Base-by-base conservation (phyloP, 2,797 vertebrate species). In the Botia almorhae region DNA sequence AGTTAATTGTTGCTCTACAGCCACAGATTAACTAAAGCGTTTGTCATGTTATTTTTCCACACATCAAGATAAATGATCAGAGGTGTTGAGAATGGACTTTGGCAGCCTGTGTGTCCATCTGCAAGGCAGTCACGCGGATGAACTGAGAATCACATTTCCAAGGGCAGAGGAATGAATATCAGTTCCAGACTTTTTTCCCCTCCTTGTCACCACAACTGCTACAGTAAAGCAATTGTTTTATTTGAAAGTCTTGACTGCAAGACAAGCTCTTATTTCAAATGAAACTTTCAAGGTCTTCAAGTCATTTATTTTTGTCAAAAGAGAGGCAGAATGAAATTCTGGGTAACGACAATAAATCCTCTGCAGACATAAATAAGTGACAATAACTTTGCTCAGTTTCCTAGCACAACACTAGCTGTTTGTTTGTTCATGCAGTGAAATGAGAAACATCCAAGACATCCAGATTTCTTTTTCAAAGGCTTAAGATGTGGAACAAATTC, bases 211-310 rank as follows among this genome's bases (percentile, higher is more conserved):
- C 53, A 81, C 84, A 76, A 86, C 84, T 85, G 88, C 85, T 85
- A 88, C 84, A 82, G 86, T 90, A 89, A 91, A 90, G 89, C 91
- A 83, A 94, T 94, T 93, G 93, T 94, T 94, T 95, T 92, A 93
- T 89, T 87, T 82, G 29, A 74, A 82, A 84, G 86, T 93, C 89
- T 85, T 75, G 83, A 91, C 91, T 89, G 86, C 85, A 87, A 89
- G 90, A 93, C 90, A 88, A 91, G 89, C 90, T 89, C 87, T 84
- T 89, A 91, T 91, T 91, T 93, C 89, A 93, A 91, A 93, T 92
- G 88, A 91, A 93, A 93, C 93, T 92, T 93, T 91, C 93, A 93
- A 93, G 93, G 92, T 93, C 93, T 91, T 89, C 72, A 87, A 91
- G 90, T 93, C 89, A 90, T 95, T 92, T 92, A 92, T 93, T 90